Evolutionary conservation across 2,797 vertebrate species (phyloP), one percentile per base, ranked within the genome.

Genomic region (Oryzias dopingdopingensis): DNA sequence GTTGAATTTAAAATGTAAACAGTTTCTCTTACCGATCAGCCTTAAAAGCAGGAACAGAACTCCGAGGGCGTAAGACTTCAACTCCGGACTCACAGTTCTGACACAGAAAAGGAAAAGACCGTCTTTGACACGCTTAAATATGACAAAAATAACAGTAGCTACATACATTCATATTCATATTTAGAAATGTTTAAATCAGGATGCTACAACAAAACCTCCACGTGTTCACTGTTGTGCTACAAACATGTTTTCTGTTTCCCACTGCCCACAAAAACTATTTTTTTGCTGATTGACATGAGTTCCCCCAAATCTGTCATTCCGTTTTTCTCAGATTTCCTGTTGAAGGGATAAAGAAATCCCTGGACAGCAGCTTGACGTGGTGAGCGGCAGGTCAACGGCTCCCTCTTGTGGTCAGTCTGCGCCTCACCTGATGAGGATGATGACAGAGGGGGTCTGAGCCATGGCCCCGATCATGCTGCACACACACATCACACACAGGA

Each of bases 391-490:
- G 32, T 3, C 60, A 26, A 66, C 56, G 62, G 74, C 82, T 58
- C 84, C 63, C 72, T 72, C 84, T 74, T 42, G 77, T 84, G 68
- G 49, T 1, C 40, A 2, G 15, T 13, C 45, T 14, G 20, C 15
- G 18, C 20, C 26, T 0, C 44, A 89, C 89, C 89, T 87, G 75
- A 99, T 99, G 18, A 98, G 95, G 75, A 99, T 97, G 90, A 99
- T 99, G 80, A 99, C 95, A 0, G 96, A 98, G 0, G 97, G 96
- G 0, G 97, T 99, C 90, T 99, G 97, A 0, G 96, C 97, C 96
- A 99, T 99, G 57, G 97, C 96, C 42, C 97, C 97, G 0, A 99
- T 97, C 96, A 99, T 94, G 86, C 96, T 99, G 91, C 96, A 98
- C 63, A 94, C 91, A 29, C 97, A 99, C 92, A 99, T 98, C 77